A percentile compares a stretch with the other conserved stretches of the same genome.
These are phyloP conservation scores for Nyctibius grandis DNA, from an alignment of 2,797 vertebrate species.

Conservation along the genomic window DNA sequence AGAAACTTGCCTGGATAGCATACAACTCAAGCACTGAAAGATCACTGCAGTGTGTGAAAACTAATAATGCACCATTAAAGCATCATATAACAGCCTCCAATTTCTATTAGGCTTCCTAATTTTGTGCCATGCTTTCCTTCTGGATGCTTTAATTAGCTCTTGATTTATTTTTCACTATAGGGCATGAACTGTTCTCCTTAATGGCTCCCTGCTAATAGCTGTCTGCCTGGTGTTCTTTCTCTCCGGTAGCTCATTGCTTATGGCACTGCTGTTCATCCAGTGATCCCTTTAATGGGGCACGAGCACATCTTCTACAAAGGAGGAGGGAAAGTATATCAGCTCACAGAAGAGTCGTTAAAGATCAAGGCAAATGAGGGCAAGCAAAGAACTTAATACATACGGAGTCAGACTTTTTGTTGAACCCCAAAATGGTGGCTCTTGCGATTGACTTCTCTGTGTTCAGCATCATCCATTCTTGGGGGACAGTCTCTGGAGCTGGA, in stretches of 20 bases:
- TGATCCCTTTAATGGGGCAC: neutral
- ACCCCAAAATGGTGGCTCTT: constrained; percentile 72
- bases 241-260: neutral
- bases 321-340: neutral
- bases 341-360: neutral
- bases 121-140: constrained; percentile 53
- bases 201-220: constrained; percentile 58
- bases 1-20: constrained; percentile 13
- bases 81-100: neutral
- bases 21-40: constrained; percentile 23
- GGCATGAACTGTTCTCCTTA: constrained; percentile 47
- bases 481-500: neutral
- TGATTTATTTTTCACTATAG: constrained; percentile 64
- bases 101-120: constrained; percentile 59
- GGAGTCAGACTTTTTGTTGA: neutral
- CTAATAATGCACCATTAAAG: constrained; percentile 42
- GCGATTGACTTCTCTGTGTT: neutral
- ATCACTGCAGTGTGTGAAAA: constrained; percentile 33
- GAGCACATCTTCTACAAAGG: neutral
- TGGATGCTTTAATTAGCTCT: constrained; percentile 68
- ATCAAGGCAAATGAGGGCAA: neutral
- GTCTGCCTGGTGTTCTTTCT: constrained; percentile 38
- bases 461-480: constrained; percentile 25
- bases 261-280: constrained; percentile 5
- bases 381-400: neutral